Percentiles rank a stretch among this genome's conserved stretches.
Conservation (phyloP, 2,888 invertebrate genomes). For the Scaptomyza tumidula region DNA sequence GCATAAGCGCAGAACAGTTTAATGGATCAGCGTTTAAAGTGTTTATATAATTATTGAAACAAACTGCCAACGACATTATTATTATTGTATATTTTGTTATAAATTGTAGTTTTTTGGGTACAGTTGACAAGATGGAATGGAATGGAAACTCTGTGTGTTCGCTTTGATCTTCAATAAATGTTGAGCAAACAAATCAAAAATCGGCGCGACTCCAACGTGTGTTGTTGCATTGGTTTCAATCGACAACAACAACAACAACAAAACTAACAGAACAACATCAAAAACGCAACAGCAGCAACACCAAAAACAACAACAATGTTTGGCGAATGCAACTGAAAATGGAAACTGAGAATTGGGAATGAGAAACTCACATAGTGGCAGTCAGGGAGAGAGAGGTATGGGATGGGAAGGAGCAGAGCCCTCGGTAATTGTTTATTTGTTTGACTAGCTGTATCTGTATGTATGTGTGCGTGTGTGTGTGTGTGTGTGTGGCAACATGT, state of each 20-base stretch:
- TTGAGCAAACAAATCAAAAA: slow-evolving; percentile 73
- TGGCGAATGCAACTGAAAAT: slow-evolving; percentile 62
- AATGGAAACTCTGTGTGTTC: slow-evolving; percentile 31
- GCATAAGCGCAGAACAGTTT: background rate
- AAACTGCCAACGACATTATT: slow-evolving; percentile 29
- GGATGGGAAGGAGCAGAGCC: slow-evolving; percentile 22
- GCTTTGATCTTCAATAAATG: slow-evolving; percentile 75
- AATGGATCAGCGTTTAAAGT: slow-evolving; percentile 40
- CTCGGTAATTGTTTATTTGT: slow-evolving; percentile 73
- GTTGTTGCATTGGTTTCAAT: slow-evolving; percentile 48
- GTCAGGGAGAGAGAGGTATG: slow-evolving; percentile 1
- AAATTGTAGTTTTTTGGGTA: slow-evolving; percentile 2
- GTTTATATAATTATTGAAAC: slow-evolving; percentile 61
- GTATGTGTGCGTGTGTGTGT: slow-evolving; percentile 5
- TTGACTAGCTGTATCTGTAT: slow-evolving; percentile 52
- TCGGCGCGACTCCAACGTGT: slow-evolving; percentile 49
- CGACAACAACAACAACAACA: slow-evolving; percentile 35
- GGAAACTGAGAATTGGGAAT: slow-evolving; percentile 17
- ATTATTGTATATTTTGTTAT: slow-evolving; percentile 32
- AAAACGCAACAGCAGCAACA: slow-evolving; percentile 38
- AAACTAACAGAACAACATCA: slow-evolving; percentile 46
- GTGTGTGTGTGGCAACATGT: slow-evolving; percentile 43
- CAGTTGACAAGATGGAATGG: slow-evolving; percentile 63
- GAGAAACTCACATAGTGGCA: slow-evolving; percentile 2
- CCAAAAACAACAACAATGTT: slow-evolving; percentile 32